Percentiles rank a stretch among this genome's conserved stretches.
Conservation (phyloP, 2,113 vertebrate species). For the Halcyon senegalensis region DNA sequence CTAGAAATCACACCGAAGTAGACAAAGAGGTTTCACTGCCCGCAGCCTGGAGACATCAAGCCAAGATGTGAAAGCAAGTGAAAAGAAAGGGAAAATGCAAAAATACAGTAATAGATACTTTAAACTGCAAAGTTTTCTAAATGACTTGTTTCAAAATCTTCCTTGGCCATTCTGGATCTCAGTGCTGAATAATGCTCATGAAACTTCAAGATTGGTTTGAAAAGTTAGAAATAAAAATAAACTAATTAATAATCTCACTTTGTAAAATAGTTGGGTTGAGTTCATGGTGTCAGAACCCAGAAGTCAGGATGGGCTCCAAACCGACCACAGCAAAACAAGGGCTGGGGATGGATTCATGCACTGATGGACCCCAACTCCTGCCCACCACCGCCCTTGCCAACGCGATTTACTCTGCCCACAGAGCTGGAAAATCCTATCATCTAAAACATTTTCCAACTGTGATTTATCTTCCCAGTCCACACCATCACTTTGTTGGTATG, state of each 20-base stretch:
- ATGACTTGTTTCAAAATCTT: not conserved
- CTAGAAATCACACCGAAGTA: not conserved
- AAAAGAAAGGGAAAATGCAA: not conserved
- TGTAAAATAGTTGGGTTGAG: not conserved
- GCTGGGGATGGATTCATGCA: no score
- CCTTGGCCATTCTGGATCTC: not conserved
- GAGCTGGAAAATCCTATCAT: no score
- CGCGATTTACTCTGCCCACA: no score
- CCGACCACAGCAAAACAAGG: not conserved
- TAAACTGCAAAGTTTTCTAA: not conserved
- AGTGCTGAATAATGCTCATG: accelerated
- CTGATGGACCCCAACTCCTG: not conserved
- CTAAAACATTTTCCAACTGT: no score
- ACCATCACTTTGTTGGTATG: accelerated
- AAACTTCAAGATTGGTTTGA: not conserved
- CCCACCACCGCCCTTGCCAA: not conserved
- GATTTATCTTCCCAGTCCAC: not conserved
- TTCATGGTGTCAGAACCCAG: not conserved
- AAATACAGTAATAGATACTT: not conserved
- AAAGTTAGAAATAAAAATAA: not conserved
- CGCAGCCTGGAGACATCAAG: not conserved
- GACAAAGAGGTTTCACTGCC: not conserved
- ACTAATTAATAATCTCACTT: not conserved
- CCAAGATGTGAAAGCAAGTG: not conserved
- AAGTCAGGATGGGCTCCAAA: not conserved